A percentile compares a stretch with the other conserved stretches of the same genome.
These are phyloP conservation scores for Nyctereutes procyonoides DNA, from an alignment of 2,113 vertebrate genomes.

Conservation along the genomic window DNA sequence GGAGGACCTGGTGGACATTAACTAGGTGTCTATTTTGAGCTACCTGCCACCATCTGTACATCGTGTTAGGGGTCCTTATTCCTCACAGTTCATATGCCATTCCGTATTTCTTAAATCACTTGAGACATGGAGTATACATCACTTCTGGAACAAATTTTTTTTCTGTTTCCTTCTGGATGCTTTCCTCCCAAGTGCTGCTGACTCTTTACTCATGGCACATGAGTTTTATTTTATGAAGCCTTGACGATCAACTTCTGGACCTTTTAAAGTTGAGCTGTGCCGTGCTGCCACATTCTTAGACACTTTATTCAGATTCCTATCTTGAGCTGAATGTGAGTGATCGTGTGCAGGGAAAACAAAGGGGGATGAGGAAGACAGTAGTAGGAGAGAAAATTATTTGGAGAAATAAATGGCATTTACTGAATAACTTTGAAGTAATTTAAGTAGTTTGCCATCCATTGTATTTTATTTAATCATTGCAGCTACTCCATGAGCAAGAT, in stretches of 20 bases:
- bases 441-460: neutral
- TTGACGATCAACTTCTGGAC: neutral
- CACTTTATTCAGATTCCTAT: neutral
- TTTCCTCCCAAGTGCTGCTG: neutral
- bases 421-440: neutral
- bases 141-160: neutral
- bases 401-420: neutral
- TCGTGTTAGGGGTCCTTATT: neutral
- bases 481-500: neutral
- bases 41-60: accelerated
- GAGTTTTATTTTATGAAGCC: neutral
- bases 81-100: neutral
- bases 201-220: neutral
- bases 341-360: neutral
- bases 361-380: accelerated
- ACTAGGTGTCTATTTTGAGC: accelerated
- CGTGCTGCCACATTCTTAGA: neutral
- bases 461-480: neutral
- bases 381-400: neutral
- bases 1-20: too few relatives aligned
- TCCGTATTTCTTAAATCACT: neutral
- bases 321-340: neutral
- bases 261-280: neutral
- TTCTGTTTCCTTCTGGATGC: neutral
- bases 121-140: neutral